phyloP scores from a whole-genome alignment of 2,113 vertebrate species.

The Montifringilla adamsi region DNA sequence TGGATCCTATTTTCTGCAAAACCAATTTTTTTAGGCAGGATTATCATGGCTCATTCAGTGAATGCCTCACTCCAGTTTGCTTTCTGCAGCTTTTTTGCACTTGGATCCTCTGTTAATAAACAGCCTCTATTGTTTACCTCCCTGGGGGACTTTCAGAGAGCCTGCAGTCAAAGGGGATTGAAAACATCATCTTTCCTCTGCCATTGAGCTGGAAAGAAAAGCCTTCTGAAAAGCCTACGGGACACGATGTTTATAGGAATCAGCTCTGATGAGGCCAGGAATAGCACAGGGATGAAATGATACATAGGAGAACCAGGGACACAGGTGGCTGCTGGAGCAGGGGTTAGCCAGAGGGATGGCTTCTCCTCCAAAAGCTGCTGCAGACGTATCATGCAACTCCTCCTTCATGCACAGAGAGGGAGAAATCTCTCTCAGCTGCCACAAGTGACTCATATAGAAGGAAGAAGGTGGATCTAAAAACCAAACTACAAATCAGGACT shows the following conservation, averaged over 20 bases:
- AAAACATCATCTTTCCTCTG: background rate
- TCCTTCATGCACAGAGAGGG: fast-evolving
- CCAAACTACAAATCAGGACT: background rate
- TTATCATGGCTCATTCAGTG: background rate
- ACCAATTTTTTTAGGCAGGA: background rate
- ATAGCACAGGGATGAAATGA: background rate
- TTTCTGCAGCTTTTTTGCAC: background rate
- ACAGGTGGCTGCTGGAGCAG: background rate
- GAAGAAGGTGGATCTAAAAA: background rate
- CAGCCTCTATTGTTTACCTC: constrained; percentile 20
- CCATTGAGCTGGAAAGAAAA: background rate
- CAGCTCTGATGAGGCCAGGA: background rate
- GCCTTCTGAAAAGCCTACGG: background rate
- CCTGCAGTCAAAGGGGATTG: background rate
- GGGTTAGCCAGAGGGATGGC: background rate
- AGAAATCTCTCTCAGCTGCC: background rate
- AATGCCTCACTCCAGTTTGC: background rate
- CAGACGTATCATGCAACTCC: background rate
- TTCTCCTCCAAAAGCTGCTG: background rate
- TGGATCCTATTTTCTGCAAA: background rate
- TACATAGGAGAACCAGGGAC: background rate
- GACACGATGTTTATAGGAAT: background rate
- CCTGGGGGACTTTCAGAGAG: constrained; percentile 2
- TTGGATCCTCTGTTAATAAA: constrained; percentile 43
- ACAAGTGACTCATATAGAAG: background rate